Evolutionary conservation across 2,113 vertebrate genomes (phyloP).

Genomic region (Otus sunia): DNA sequence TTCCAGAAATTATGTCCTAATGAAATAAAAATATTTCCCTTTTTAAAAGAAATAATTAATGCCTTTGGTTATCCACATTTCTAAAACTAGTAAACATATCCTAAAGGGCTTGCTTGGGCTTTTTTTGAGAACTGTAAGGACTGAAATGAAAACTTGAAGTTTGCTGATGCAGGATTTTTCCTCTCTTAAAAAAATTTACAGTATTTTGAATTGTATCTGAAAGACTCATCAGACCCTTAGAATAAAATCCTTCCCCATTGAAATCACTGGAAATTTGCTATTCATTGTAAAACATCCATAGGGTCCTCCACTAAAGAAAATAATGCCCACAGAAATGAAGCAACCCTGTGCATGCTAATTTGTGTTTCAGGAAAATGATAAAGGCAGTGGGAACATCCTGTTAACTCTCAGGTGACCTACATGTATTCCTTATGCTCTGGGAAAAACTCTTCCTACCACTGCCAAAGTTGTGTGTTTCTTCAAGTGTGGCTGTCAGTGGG

Average conservation of each 20-base stretch:
- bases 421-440: neutral
- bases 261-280: neutral
- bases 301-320: neutral
- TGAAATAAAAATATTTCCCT: conserved; percentile 49
- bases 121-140: neutral
- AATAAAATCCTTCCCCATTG: neutral
- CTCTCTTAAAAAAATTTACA: neutral
- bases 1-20: conserved; percentile 45
- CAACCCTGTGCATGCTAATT: neutral
- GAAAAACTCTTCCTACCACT: neutral
- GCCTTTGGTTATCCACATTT: conserved; percentile 22
- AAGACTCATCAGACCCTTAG: neutral
- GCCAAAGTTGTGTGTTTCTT: neutral
- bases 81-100: neutral
- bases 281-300: neutral
- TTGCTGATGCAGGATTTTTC: neutral
- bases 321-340: neutral
- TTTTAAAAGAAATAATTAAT: conserved; percentile 8
- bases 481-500: neutral
- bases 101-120: neutral
- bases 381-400: neutral
- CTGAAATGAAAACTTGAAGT: conserved; percentile 10
- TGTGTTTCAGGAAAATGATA: neutral
- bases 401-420: neutral
- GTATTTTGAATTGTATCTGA: neutral